These are phyloP conservation scores for Falcunculus frontatus DNA, from an alignment of 2,113 vertebrate genomes.

Conservation along the genomic window DNA sequence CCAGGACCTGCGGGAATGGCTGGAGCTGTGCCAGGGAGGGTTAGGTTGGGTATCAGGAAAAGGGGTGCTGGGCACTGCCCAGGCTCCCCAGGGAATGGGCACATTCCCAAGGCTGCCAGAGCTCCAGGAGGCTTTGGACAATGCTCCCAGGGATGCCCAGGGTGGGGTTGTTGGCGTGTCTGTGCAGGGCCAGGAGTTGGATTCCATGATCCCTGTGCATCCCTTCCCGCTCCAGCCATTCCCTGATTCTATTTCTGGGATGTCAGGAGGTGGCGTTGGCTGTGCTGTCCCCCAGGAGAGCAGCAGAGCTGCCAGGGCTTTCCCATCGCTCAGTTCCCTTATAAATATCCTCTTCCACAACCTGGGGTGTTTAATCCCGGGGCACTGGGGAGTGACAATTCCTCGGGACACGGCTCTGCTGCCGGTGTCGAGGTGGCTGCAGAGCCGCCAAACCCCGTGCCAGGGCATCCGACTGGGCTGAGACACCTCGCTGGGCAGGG, in stretches of 20 bases:
- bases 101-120: not conserved
- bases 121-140: not conserved
- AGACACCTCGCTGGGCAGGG: slow-evolving; percentile 29
- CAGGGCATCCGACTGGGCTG: not conserved
- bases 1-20: not conserved
- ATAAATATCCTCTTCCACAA: not conserved
- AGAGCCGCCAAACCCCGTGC: not conserved
- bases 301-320: not conserved
- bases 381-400: not conserved
- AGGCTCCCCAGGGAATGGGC: not conserved
- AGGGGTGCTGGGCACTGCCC: not conserved
- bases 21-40: not conserved
- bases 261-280: fast-evolving
- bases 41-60: not conserved
- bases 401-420: not conserved
- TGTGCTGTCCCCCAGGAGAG: not conserved
- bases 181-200: not conserved
- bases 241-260: not conserved
- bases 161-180: not conserved
- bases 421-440: not conserved
- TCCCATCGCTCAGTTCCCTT: not conserved
- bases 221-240: fast-evolving
- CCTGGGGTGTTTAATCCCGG: not conserved
- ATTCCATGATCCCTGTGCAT: not conserved
- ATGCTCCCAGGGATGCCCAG: fast-evolving